Evolutionary conservation across 2,888 invertebrate genomes (phyloP).

Genomic region (Acleris literana): DNA sequence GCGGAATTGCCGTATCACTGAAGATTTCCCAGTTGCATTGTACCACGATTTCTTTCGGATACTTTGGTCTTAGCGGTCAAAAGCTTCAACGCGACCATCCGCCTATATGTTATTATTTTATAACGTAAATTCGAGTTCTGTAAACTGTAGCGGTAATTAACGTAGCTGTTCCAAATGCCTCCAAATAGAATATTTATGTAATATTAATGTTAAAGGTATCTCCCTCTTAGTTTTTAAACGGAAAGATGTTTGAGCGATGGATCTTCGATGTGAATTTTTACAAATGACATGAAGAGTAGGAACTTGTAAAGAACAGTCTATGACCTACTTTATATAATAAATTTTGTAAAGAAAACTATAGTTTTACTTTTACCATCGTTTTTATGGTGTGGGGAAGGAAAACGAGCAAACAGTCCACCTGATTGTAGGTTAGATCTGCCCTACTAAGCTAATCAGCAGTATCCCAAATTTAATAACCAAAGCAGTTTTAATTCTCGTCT

Average conservation of each 20-base stretch:
- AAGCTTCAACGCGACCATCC: conserved; percentile 46
- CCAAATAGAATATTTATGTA: conserved; percentile 29
- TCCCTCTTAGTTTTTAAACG: conserved; percentile 29
- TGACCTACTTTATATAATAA: conserved; percentile 58
- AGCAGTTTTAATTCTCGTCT: too few relatives aligned
- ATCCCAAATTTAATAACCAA: too few relatives aligned
- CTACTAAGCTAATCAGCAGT: too few relatives aligned
- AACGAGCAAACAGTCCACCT: too few relatives aligned
- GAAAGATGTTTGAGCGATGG: conserved; percentile 13
- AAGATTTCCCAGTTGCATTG: too few relatives aligned
- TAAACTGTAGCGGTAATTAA: conserved; percentile 25
- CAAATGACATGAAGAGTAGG: conserved; percentile 24
- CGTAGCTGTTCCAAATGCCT: conserved; percentile 30
- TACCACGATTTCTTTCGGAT: too few relatives aligned
- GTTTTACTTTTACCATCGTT: background rate
- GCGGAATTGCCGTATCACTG: too few relatives aligned
- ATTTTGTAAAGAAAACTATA: conserved; percentile 42
- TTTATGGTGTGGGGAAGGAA: too few relatives aligned
- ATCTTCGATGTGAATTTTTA: conserved; percentile 27
- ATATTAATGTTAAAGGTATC: conserved; percentile 24
- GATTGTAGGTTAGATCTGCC: too few relatives aligned
- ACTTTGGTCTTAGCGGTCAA: conserved; percentile 3
- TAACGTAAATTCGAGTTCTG: conserved; percentile 44
- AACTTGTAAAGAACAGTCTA: conserved; percentile 43
- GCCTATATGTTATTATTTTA: conserved; percentile 49